Conservation (phyloP, 2,888 invertebrate species). For the Leucophenga maculata region DNA sequence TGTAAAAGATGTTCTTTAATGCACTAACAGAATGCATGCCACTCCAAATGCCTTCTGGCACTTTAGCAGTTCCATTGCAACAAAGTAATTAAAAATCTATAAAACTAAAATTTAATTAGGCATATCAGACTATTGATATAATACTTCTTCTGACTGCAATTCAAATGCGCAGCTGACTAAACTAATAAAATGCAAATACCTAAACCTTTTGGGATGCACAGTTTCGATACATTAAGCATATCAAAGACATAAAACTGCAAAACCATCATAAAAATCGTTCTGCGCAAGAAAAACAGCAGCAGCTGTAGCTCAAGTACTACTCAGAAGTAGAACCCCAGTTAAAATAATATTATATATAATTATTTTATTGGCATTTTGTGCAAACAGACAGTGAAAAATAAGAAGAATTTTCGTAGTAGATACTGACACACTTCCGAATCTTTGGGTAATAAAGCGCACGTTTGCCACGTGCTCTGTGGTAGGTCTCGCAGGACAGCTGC, state of each 20-base stretch:
- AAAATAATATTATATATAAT: background rate
- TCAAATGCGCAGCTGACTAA: conserved; percentile 8
- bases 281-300: background rate
- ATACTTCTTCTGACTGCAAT: too few species aligned
- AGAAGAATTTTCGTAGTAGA: background rate
- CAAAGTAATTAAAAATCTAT: too few species aligned
- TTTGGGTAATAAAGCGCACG: conserved; percentile 1
- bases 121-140: too few species aligned
- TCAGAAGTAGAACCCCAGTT: too few species aligned
- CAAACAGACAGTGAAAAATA: conserved; percentile 2
- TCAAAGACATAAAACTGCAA: conserved; percentile 7
- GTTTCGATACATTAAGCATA: background rate
- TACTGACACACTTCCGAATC: background rate
- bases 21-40: too few species aligned
- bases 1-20: too few species aligned
- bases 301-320: background rate
- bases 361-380: conserved; percentile 13
- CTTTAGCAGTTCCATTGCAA: too few species aligned
- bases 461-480: conserved; percentile 11
- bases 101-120: too few species aligned
- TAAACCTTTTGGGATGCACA: background rate
- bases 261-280: conserved; percentile 12
- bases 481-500: conserved; percentile 3
- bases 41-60: too few species aligned
- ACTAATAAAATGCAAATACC: background rate